Evolutionary conservation across 2,113 vertebrate genomes (phyloP), one percentile per base, ranked within the genome.

Genomic region (Calidris pugnax): DNA sequence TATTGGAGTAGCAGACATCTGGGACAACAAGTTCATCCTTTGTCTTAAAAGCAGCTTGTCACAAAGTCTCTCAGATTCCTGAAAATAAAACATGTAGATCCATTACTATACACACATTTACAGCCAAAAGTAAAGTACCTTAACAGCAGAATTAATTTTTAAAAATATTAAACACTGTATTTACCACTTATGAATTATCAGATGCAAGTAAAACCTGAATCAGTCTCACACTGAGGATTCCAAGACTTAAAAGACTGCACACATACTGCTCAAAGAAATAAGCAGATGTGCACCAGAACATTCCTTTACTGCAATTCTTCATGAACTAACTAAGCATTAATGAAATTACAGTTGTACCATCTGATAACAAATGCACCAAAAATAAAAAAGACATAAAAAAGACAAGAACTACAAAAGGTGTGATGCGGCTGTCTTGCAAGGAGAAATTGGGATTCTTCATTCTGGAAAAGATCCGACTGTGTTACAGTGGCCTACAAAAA

Each of bases 1-100:
- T 67, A 98, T 99, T 37, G 99, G 99, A 7, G 98, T 98, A 41
- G 98, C 97, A 28, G 98, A 96, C 94, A 98, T 99, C 97, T 99
- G 99, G 43, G 98, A 98, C 68, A 99, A 96, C n/a, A 99, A 96
- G 93, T 98, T 99, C 98, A 99, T 99, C 95, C 98, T 99, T 94
- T 99, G 98, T 88, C 98, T 99, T 86, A 99, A 98, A 88, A 98
- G 95, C 12, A 98, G 91, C 73, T 98, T 99, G 96, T 99, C 98
- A 48, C 96, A 98, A 43, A 98, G 97, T 12, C 98, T 98, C 32
- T 98, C 98, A 4, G 98, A 98, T 30, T 98, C 98, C 99, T 99
- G 87, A 16, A 93, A 96, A 78, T 55, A 92, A 90, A 93, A 76
- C 41, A 76, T 5, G 53, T 6, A 62, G 17, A 45, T 47, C 2